Evolutionary conservation across 1,140 invertebrate species (phyloP), one percentile per base, ranked within the genome.

Genomic region (Aphaenogaster floridana): DNA sequence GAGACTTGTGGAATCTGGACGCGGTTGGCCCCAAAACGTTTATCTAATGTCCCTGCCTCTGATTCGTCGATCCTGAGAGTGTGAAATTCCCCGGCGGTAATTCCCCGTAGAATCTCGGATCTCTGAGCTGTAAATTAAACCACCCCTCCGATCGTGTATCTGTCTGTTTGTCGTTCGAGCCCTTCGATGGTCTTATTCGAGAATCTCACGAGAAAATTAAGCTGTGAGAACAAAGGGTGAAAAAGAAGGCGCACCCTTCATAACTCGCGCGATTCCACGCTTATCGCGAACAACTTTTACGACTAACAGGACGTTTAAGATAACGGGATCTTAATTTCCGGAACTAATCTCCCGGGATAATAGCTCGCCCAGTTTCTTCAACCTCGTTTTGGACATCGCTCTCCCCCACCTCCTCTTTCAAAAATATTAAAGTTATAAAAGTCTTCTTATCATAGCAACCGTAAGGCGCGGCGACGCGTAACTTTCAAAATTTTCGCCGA

Each of bases 61-160:
- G 72, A 66, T 89, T 88, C 81, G 81, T 71, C 68, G 74, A 74
- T 87, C 71, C 88, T 80, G 85, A 84, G 86, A 91, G 90, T 91
- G 91, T 78, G 88, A 92, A 92, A 92, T 92, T 92, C 90, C 86
- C 81, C 68, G 74, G 83, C 71, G 88, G 85, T 88, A 89, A 91
- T 89, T 78, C 90, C 89, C 87, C 66, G 78, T 87, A 87, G 90
- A 87, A 91, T 57, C 90, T 61, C 64, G 66, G 21, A 76, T 90
- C 87, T 84, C 78, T 7, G 50, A 42, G 79, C 74, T 91, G 89
- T 91, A 91, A 91, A 91, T 91, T 91, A 91, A 90, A 87, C 87
- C 50, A 83, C 89, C 89, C 68, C 83, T 57, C 68, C 84, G 66
- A 90, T 90, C 61, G 83, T 86, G 64, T 81, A 85, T 79, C 86